Conservation (phyloP, 2,797 vertebrate genomes). For the Kryptolebias ocellatus region DNA sequence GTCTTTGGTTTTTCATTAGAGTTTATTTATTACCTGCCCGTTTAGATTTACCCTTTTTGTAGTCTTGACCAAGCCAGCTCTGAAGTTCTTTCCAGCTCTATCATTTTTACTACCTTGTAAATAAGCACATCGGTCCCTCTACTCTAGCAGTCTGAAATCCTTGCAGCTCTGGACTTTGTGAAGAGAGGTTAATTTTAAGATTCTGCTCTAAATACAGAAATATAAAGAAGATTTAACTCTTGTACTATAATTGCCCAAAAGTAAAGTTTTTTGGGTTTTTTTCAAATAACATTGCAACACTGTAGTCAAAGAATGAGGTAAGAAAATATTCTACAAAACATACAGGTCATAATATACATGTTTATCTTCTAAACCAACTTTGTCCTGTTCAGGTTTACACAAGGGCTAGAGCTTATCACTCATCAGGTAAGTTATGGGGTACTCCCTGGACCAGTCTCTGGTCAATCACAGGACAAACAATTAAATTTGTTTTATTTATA, state of each 20-base stretch:
- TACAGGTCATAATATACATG: too few species aligned
- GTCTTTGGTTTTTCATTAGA: slow-evolving; percentile 15
- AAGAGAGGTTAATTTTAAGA: slow-evolving; percentile 3
- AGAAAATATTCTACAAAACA: too few species aligned
- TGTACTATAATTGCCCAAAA: neutral
- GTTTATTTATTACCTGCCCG: slow-evolving; percentile 24
- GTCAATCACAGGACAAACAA: too few species aligned
- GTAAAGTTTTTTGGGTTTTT: neutral
- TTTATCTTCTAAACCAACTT: too few species aligned
- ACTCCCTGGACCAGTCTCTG: too few species aligned
- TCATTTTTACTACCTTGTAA: slow-evolving; percentile 48
- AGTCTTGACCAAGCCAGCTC: slow-evolving; percentile 7
- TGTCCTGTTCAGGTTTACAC: too few species aligned
- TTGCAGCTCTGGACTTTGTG: slow-evolving; percentile 3
- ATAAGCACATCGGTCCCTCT: slow-evolving; percentile 32
- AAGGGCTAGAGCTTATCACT: too few species aligned
- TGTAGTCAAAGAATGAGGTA: neutral
- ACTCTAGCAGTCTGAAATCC: slow-evolving; percentile 12
- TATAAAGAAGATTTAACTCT: neutral
- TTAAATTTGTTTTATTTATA: too few species aligned
- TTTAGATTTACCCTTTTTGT: slow-evolving; percentile 19
- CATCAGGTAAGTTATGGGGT: too few species aligned
- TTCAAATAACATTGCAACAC: neutral
- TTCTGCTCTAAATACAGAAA: neutral
- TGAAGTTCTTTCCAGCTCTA: slow-evolving; percentile 35